Evolutionary conservation across 2,888 invertebrate species (phyloP), one percentile per base, ranked within the genome.

Genomic region (Diaphora mendica): DNA sequence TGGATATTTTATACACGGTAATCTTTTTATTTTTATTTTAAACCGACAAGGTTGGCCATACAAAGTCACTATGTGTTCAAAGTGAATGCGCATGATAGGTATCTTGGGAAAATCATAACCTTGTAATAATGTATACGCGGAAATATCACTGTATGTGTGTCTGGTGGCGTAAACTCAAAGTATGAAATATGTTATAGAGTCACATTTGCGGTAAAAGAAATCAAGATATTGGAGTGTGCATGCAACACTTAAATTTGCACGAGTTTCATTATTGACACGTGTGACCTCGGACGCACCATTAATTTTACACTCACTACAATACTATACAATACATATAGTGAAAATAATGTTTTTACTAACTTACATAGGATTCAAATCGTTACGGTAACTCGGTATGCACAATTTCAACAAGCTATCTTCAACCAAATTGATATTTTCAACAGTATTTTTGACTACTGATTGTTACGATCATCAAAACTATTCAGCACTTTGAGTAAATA

Each of bases 211-310:
- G 87, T 89, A 87, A 87, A 84, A 78, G 78, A 85, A 85, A 85
- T 80, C 77, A 73, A 81, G 79, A 83, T 84, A 86, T 86, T 82
- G 76, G 73, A 81, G 85, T 82, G 51, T 55, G 83, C 83, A 82
- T 81, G 79, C 82, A 79, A 82, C 83, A 82, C 81, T 86, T 87
- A 87, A 87, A 86, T 86, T 82, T 88, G 89, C 91, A 91, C 90
- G 91, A 89, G 89, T 87, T 86, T 82, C 86, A 86, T 88, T 92
- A 92, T 89, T 87, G 85, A 88, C 92, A 93, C 92, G 93, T 92
- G 93, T 91, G 89, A 90, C 90, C 89, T 92, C 87, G 86, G 80
- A 81, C 84, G 81, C 80, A 86, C 86, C 82, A 85, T 88, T 86
- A 84, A 86, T 83, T 83, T 73, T 78, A 73, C 78, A 66, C 64